Evolutionary conservation across 2,113 vertebrate species (phyloP).

Genomic region (Tenrec ecaudatus): DNA sequence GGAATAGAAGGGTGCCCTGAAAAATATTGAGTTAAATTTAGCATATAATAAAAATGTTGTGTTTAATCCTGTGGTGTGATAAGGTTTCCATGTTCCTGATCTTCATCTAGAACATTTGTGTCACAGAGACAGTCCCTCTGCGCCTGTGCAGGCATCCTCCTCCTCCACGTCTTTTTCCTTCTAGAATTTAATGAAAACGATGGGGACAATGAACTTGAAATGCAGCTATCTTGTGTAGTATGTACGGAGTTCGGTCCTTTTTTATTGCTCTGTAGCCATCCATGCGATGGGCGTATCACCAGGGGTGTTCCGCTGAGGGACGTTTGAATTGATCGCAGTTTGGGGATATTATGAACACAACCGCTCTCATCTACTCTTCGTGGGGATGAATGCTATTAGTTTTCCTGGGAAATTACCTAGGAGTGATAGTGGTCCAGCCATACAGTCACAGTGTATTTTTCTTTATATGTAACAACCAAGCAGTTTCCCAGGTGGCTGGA

Average conservation of each 20-base stretch:
- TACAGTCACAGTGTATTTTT: background rate
- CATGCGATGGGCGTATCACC: rapidly evolving
- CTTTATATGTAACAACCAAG: background rate
- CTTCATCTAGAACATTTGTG: background rate
- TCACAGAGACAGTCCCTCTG: background rate
- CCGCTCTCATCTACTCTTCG: background rate
- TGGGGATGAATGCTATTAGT: background rate
- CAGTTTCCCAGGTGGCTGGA: background rate
- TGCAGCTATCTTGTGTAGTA: background rate
- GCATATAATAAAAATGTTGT: background rate
- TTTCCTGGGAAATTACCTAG: background rate
- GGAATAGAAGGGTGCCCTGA: background rate
- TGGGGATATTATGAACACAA: background rate
- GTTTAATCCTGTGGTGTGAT: background rate
- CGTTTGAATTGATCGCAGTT: background rate
- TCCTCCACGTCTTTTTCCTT: background rate
- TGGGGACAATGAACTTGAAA: background rate
- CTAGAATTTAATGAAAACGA: background rate
- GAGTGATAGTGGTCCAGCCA: background rate
- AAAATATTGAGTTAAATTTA: background rate
- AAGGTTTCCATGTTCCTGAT: background rate
- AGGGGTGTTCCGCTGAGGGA: background rate
- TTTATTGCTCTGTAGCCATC: background rate
- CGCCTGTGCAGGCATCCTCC: rapidly evolving
- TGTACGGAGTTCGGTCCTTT: background rate